These are phyloP conservation scores for Tetrapedia diversipes DNA, from an alignment of 2,888 invertebrate genomes.

Conservation along the genomic window DNA sequence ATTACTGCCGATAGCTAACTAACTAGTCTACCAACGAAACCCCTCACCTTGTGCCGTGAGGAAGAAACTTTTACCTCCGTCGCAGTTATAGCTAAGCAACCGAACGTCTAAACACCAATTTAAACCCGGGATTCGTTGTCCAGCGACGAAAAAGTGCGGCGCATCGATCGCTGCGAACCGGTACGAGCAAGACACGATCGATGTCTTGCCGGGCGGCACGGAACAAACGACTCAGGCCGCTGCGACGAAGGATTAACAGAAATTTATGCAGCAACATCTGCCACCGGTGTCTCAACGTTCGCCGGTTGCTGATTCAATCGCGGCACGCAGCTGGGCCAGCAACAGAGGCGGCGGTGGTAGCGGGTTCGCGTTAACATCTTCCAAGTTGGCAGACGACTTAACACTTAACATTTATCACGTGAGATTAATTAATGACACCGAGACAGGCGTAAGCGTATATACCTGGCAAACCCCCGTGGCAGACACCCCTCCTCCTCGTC, in stretches of 20 bases:
- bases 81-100: too few species aligned
- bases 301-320: slow-evolving; percentile 61
- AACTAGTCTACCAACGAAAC: too few species aligned
- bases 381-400: slow-evolving; percentile 77
- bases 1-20: too few species aligned
- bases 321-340: slow-evolving; percentile 66
- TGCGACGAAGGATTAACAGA: slow-evolving; percentile 64
- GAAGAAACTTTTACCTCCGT: too few species aligned
- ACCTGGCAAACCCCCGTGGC: slow-evolving; percentile 26
- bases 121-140: too few species aligned
- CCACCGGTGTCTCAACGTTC: slow-evolving; percentile 59
- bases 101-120: too few species aligned
- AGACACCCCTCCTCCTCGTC: slow-evolving; percentile 18
- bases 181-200: too few species aligned
- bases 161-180: slow-evolving; percentile 13
- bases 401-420: slow-evolving; percentile 79
- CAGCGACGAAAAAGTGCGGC: background rate
- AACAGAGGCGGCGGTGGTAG: too few species aligned
- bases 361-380: slow-evolving; percentile 68
- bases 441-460: slow-evolving; percentile 62
- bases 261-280: slow-evolving; percentile 69
- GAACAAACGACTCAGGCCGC: slow-evolving; percentile 44
- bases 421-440: slow-evolving; percentile 78
- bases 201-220: slow-evolving; percentile 37
- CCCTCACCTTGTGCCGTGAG: too few species aligned